phyloP scores from a whole-genome alignment of 2,888 invertebrate genomes.

The Timema cristinae region DNA sequence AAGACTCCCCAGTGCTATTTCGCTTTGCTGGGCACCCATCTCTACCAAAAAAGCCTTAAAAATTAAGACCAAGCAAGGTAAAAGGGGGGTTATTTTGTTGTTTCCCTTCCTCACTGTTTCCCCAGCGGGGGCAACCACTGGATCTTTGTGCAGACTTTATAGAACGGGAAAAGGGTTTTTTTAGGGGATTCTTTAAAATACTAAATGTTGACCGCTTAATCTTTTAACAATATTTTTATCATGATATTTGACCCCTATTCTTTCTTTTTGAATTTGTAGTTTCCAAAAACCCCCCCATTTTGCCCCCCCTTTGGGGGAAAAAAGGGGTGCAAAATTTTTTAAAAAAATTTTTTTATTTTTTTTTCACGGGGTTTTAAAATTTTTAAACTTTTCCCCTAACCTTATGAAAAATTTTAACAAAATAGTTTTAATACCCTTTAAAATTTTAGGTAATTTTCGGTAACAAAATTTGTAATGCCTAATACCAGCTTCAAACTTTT shows the following conservation, averaged over 20 bases:
- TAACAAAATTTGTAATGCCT: no score
- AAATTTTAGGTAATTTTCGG: no score
- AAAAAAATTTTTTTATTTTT: no score
- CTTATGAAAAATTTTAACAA: neutral
- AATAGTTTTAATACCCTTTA: no score
- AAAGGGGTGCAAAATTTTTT: neutral
- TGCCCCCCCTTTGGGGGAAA: neutral
- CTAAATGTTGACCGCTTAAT: neutral
- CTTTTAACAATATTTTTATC: neutral
- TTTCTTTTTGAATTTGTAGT: neutral
- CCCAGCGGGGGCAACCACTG: neutral
- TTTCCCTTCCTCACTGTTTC: conserved; percentile 18
- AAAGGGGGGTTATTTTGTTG: neutral
- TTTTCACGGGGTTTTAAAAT: neutral
- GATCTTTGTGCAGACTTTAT: neutral
- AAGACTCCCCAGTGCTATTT: neutral
- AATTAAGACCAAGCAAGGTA: neutral
- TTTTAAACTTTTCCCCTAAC: neutral
- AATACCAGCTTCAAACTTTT: no score
- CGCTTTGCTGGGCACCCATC: neutral
- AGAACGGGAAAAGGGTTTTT: neutral
- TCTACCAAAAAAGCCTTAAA: neutral
- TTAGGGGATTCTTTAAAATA: neutral
- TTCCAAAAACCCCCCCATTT: neutral
- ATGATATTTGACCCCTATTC: neutral